Percentiles rank a stretch among this genome's conserved stretches.
Conservation (phyloP, 2,888 invertebrate genomes). For the Linnaemya vulpina region DNA sequence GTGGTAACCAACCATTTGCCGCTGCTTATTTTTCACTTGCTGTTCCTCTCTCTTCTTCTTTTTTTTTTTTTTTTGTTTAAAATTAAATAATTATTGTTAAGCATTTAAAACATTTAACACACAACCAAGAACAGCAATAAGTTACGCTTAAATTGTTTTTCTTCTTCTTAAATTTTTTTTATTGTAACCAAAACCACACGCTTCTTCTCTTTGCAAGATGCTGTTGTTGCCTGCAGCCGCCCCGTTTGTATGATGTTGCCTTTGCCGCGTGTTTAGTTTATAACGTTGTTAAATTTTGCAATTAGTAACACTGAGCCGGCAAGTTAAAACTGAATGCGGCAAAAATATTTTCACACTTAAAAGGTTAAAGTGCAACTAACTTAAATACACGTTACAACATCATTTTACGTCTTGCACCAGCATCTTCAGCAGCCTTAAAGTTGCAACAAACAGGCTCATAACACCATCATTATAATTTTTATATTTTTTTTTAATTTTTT, state of each 20-base stretch:
- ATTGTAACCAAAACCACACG: constrained; percentile 10
- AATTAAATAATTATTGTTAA: constrained; percentile 37
- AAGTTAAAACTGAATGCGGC: constrained; percentile 44
- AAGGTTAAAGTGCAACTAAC: constrained; percentile 64
- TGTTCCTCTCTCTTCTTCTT: background rate
- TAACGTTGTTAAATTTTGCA: constrained; percentile 45
- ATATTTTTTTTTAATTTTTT: background rate
- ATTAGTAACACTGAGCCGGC: constrained; percentile 59
- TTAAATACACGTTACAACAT: constrained; percentile 52
- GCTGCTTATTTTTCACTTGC: background rate
- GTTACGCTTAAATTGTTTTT: constrained; percentile 45
- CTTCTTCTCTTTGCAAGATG: background rate
- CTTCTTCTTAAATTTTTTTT: too few species aligned
- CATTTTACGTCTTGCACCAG: constrained; percentile 52
- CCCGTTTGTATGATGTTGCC: background rate
- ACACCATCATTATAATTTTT: constrained; percentile 7
- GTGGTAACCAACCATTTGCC: background rate
- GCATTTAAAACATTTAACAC: constrained; percentile 15
- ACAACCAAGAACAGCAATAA: constrained; percentile 40
- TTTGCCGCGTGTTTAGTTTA: constrained; percentile 4
- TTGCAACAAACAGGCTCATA: constrained; percentile 32
- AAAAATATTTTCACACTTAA: constrained; percentile 60
- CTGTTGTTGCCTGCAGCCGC: background rate
- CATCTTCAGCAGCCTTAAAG: constrained; percentile 62
- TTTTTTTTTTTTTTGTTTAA: background rate